A percentile compares a stretch with the other conserved stretches of the same genome.
phyloP scores from a whole-genome alignment of 2,797 vertebrate species.

The Hephaestus fuliginosus region DNA sequence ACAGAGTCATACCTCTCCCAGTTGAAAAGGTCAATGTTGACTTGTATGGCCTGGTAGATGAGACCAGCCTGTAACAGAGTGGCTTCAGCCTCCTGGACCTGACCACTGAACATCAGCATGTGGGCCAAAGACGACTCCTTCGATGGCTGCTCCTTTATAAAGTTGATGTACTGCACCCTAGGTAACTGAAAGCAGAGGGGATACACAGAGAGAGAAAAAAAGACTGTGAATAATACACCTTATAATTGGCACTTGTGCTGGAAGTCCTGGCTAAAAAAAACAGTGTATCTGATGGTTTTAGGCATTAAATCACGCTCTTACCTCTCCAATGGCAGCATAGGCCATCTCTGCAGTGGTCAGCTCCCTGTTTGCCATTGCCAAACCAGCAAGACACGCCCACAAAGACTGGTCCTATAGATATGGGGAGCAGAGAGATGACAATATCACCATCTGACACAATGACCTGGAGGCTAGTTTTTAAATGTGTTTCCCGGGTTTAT shows the following conservation, averaged over 20 bases:
- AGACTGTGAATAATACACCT: not conserved
- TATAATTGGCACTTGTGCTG: not conserved
- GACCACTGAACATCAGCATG: constrained; percentile 93
- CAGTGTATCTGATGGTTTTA: not conserved
- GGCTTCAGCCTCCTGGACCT: constrained; percentile 92
- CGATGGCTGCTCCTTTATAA: constrained; percentile 94
- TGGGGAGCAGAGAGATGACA: constrained; percentile 26
- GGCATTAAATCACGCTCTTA: constrained; percentile 68
- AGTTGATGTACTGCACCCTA: constrained; percentile 94
- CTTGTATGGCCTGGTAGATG: constrained; percentile 93
- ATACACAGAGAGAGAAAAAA: not conserved
- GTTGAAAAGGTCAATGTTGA: constrained; percentile 94
- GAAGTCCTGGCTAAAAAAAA: not conserved
- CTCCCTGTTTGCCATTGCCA: constrained; percentile 93
- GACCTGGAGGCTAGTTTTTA: not conserved
- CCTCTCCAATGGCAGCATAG: constrained; percentile 94
- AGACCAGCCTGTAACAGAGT: constrained; percentile 93
- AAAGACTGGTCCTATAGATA: constrained; percentile 90
- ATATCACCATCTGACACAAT: not conserved
- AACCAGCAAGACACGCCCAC: constrained; percentile 96
- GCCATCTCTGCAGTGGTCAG: constrained; percentile 94
- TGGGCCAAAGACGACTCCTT: constrained; percentile 94
- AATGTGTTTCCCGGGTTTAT: not conserved
- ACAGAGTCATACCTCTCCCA: constrained; percentile 93
- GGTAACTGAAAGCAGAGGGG: constrained; percentile 86